Evolutionary conservation across 2,797 vertebrate genomes (phyloP).

Genomic region (Falco naumanni): DNA sequence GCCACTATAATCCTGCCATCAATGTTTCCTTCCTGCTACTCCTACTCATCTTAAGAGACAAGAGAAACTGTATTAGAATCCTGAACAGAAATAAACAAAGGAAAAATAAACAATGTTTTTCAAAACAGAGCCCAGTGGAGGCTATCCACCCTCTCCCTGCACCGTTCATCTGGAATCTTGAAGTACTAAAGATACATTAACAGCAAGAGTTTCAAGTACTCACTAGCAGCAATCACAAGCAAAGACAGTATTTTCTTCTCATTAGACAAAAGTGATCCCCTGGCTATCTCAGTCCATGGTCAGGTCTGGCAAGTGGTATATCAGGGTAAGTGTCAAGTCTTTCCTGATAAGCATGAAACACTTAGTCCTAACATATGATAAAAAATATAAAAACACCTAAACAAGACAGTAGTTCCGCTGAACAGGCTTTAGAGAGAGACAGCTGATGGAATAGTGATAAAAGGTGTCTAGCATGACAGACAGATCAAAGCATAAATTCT

Average conservation of each 20-base stretch:
- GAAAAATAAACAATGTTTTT: background rate
- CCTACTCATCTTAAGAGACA: background rate
- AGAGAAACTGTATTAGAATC: background rate
- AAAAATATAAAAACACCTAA: background rate
- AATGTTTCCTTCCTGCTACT: background rate
- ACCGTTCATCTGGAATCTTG: background rate
- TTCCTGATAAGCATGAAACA: background rate
- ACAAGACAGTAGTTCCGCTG: background rate
- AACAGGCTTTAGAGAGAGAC: background rate
- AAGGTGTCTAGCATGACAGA: background rate
- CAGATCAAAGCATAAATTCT: background rate
- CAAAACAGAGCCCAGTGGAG: background rate
- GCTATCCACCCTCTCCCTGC: background rate
- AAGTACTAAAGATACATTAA: background rate
- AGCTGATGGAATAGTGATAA: background rate
- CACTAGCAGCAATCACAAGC: rapidly evolving
- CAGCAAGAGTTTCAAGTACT: background rate
- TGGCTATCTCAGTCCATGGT: background rate
- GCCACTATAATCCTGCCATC: background rate
- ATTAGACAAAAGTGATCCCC: background rate
- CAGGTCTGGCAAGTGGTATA: background rate
- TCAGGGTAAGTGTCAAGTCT: background rate
- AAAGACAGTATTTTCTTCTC: background rate
- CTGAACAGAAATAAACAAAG: background rate
- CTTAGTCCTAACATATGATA: background rate